Evolutionary conservation across 1,140 invertebrate genomes (phyloP), one percentile per base, ranked within the genome.

Genomic region (Episyrphus balteatus): DNA sequence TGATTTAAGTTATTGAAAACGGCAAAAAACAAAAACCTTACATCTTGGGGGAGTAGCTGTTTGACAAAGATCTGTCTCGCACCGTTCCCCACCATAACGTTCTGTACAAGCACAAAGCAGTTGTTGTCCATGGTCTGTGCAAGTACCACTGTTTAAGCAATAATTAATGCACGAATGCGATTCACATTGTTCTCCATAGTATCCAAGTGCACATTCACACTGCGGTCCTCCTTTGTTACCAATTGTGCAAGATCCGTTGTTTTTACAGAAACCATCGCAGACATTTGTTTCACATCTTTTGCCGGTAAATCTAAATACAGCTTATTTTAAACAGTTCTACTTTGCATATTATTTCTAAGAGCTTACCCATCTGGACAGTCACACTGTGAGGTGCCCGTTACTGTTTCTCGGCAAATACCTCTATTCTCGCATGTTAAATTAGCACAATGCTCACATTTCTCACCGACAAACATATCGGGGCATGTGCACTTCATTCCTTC

Each of bases 141-240:
- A 69, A 13, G 56, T 57, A 49, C 68, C 78, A 15, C 74, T 76
- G 56, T 81, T 80, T 18, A 70, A 62, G 54, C 79, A 82, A 48
- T 68, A 70, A 48, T 72, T 66, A 9, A 65, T 59, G 52, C 78
- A 81, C 0, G 63, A 58, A 52, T 75, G 71, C 13, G 66, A 57
- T 55, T 82, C 76, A 57, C 81, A 83, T 17, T 69, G 65, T 26
- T 70, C 62, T 3, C 80, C 80, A 3, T 70, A 71, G 53, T 69
- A 81, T 19, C 74, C 73, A 0, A 58, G 52, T 8, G 63, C 58
- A 45, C 79, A 82, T 8, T 56, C 49, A 58, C 75, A 78, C 26
- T 68, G 57, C 0, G 72, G 66, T 31, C 68, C 66, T 5, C 68
- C 67, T 41, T 62, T 62, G 42, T 52, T 49, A 37, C 61, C 58